A percentile compares a stretch with the other conserved stretches of the same genome.
Conservation (phyloP, 1,140 invertebrate genomes). For the Tetramorium parvispinum region DNA sequence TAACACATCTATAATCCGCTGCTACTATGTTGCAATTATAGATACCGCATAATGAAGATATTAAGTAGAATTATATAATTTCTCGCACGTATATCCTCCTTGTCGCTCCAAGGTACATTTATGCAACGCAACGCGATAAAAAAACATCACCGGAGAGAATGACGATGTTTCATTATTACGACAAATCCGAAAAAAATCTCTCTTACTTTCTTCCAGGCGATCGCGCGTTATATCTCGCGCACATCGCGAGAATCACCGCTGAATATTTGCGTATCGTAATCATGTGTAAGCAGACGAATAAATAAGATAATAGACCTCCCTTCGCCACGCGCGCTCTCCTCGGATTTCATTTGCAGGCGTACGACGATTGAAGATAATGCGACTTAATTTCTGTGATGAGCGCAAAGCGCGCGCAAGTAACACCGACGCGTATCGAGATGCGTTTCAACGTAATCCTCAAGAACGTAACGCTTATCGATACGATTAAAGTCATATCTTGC, state of each 20-base stretch:
- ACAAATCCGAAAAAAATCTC: background rate
- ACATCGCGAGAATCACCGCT: background rate
- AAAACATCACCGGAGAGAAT: background rate
- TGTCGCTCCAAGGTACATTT: background rate
- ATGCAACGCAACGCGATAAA: background rate
- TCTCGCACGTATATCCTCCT: background rate
- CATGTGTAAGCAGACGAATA: conserved; percentile 28
- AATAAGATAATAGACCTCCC: conserved; percentile 55
- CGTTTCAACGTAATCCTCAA: background rate
- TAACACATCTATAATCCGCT: background rate
- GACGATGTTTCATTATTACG: background rate
- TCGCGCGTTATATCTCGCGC: background rate
- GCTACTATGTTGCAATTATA: background rate
- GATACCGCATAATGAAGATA: background rate
- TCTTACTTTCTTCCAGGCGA: background rate
- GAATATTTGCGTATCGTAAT: conserved; percentile 36
- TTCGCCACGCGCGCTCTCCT: conserved; percentile 40
- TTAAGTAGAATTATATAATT: conserved; percentile 1
- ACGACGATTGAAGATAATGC: conserved; percentile 60
- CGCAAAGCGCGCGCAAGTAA: conserved; percentile 15
- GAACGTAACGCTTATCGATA: too few species aligned
- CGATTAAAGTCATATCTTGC: too few species aligned
- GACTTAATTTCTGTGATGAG: conserved; percentile 59
- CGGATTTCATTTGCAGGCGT: conserved; percentile 62
- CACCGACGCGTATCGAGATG: background rate